Evolutionary conservation across 2,888 invertebrate species (phyloP), one percentile per base, ranked within the genome.

Genomic region (Chrysolina oricalcia): DNA sequence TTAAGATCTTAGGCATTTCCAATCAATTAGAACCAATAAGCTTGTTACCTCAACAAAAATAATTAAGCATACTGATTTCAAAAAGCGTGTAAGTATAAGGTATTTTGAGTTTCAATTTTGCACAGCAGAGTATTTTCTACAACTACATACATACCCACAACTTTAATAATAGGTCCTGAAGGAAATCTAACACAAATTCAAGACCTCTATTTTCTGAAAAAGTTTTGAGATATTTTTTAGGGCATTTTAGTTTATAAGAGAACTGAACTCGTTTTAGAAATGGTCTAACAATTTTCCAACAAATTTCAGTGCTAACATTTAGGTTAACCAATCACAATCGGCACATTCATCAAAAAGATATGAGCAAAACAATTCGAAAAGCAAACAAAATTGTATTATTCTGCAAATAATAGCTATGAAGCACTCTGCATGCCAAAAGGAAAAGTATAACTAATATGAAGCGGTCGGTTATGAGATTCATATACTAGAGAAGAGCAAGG

Each of bases 281-380:
- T 21, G 13, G 13, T 23, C 9, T 23, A 50, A 68, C 46, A 50
- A 50, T 21, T 50, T 43, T 43, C 23, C 69, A 62, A 59, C 19
- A 40, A 21, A 53, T 35, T 53, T 41, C 48, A 65, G 79, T 82
- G 82, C 80, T 80, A 79, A 81, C 79, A 83, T 73, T 79, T 77
- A 86, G 85, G 87, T 87, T 87, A 88, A 88, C 88, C 88, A 88
- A 88, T 88, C 88, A 88, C 88, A 88, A 88, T 87, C 82, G 81
- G 75, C 75, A 84, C 83, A 84, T 82, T 81, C 82, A 83, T 73
- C 79, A 78, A 76, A 81, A 76, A 81, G 74, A 81, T 76, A 78
- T 71, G 64, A 69, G 64, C 67, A 74, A 76, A 53, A 65, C 72
- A 73, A 63, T 73, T 10, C 68, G 63, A 77, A 74, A 77, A 75